A percentile compares a stretch with the other conserved stretches of the same genome.
Conservation (phyloP, 2,797 vertebrate genomes). For the Margarornis squamiger region DNA sequence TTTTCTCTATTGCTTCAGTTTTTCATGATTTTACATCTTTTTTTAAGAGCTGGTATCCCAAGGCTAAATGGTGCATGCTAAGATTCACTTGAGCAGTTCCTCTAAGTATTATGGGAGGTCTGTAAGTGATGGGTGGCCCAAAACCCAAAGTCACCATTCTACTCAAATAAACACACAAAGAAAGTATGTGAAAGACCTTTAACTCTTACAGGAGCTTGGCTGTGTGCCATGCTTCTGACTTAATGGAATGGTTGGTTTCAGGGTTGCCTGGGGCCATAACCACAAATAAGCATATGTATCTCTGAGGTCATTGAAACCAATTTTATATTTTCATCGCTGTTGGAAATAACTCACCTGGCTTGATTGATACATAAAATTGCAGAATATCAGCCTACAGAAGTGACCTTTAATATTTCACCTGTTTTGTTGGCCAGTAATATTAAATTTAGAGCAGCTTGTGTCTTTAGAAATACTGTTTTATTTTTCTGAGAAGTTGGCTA, state of each 20-base stretch:
- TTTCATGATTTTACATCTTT: neutral
- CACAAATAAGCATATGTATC: conserved; percentile 35
- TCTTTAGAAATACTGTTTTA: neutral
- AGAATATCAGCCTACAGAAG: neutral
- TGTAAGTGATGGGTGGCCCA: conserved; percentile 47
- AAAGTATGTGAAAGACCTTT: conserved; percentile 55
- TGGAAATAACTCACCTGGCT: conserved; percentile 32
- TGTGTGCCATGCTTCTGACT: conserved; percentile 18
- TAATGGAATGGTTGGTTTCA: conserved; percentile 30
- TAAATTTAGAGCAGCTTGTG: neutral
- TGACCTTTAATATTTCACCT: conserved; percentile 7
- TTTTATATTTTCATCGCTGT: conserved; percentile 45
- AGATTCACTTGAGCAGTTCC: neutral
- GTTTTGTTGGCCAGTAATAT: neutral
- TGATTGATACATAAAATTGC: conserved; percentile 3
- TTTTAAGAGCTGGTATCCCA: neutral
- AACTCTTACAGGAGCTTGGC: conserved; percentile 42
- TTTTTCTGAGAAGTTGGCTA: neutral
- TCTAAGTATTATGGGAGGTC: conserved; percentile 37
- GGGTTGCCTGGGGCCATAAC: conserved; percentile 31
- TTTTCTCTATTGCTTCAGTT: neutral
- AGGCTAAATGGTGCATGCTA: neutral
- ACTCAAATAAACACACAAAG: conserved; percentile 38
- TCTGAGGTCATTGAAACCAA: conserved; percentile 46
- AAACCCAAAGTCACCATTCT: conserved; percentile 29